Evolutionary conservation across 2,888 invertebrate species (phyloP), one percentile per base, ranked within the genome.

Genomic region (Antheraea assamensis): DNA sequence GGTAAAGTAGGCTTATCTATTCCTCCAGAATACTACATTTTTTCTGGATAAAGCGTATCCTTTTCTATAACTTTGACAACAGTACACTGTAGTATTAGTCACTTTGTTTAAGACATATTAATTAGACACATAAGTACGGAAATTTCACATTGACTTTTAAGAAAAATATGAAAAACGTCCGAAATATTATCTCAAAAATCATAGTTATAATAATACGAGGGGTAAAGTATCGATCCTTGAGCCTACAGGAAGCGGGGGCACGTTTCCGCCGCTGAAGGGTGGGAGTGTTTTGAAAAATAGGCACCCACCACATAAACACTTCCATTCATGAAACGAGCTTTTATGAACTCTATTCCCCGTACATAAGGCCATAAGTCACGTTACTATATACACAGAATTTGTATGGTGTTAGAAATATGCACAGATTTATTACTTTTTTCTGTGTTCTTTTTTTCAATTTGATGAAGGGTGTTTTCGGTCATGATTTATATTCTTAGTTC

Each of bases 201-300:
- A 86, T 89, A 84, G 91, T 87, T 90, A 91, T 90, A 86, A 83
- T 82, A 89, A 77, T 82, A 79, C 78, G 82, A 85, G 88, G 92
- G 90, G 89, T 88, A 85, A 82, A 81, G 84, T 93, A 94, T 94
- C 90, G 94, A 93, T 93, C 93, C 88, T 82, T 83, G 86, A 87
- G 91, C 91, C 92, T 90, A 91, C 90, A 90, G 92, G 91, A 91
- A 91, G 88, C 85, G 87, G 89, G 88, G 90, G 89, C 86, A 85
- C 89, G 87, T 88, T 90, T 91, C 92, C 90, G 89, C 88, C 87
- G 78, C 78, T 82, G 84, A 81, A 82, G 77, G 84, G 83, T 81
- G 88, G 86, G 90, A 88, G 88, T 91, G 92, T 93, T 93, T 93
- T 94, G 92, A 93, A 93, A 94, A 94, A 94, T 94, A 93, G 93